A percentile compares a stretch with the other conserved stretches of the same genome.
phyloP scores from a whole-genome alignment of 2,888 invertebrate species.

The Andrena praecox region DNA sequence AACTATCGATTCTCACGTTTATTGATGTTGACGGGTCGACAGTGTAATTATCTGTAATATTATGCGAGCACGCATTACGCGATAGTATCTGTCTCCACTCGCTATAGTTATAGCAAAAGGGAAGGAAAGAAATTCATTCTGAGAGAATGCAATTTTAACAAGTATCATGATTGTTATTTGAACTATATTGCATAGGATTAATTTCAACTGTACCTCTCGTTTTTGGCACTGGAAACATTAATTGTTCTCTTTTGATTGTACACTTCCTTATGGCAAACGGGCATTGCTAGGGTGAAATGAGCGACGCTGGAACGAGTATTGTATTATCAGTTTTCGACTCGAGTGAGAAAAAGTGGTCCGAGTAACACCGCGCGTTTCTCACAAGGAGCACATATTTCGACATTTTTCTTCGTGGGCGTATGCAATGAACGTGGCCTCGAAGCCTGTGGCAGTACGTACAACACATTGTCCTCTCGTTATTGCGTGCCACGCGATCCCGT shows the following conservation, averaged over 20 bases:
- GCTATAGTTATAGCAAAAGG: neutral
- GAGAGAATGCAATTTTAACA: neutral
- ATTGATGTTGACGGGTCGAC: constrained; percentile 3
- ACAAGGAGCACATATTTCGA: constrained; percentile 43
- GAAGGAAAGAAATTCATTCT: neutral
- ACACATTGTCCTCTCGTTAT: constrained; percentile 50
- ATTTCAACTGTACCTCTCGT: too few species aligned
- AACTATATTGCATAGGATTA: too few species aligned
- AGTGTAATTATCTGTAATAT: constrained; percentile 8
- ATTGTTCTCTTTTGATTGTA: neutral
- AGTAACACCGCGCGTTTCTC: constrained; percentile 6
- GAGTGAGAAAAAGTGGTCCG: neutral
- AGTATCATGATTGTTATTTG: too few species aligned
- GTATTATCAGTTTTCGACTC: neutral
- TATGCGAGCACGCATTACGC: neutral
- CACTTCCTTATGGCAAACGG: neutral
- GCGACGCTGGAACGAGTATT: neutral
- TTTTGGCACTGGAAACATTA: too few species aligned
- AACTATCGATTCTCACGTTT: constrained; percentile 30
- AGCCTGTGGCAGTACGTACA: constrained; percentile 23
- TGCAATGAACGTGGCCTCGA: constrained; percentile 57
- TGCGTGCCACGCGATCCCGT: constrained; percentile 35
- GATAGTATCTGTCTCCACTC: neutral
- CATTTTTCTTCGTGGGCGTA: constrained; percentile 46
- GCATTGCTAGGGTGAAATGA: neutral